A percentile compares a stretch with the other conserved stretches of the same genome.
These are phyloP conservation scores for Gastrophysa polygoni DNA, from an alignment of 2,888 invertebrate species.

Conservation along the genomic window DNA sequence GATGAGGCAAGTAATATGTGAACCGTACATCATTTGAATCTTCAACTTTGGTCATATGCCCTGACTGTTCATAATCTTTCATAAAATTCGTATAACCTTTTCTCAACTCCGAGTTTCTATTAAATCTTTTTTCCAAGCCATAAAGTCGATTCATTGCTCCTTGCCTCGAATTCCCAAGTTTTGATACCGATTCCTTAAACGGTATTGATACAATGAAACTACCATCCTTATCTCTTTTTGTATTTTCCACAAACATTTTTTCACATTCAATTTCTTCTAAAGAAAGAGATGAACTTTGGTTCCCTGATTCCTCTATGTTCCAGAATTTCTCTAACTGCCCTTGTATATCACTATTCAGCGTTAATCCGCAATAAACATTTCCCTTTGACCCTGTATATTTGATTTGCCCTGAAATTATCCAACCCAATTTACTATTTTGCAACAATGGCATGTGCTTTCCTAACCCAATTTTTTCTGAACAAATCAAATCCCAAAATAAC, in stretches of 20 bases:
- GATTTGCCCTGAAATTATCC: not conserved
- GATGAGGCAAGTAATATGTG: conserved; percentile 32
- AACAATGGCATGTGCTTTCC: conserved; percentile 6
- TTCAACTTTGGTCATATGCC: conserved; percentile 25
- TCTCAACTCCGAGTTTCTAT: not conserved
- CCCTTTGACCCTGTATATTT: no score
- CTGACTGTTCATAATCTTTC: conserved; percentile 23
- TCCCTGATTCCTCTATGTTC: no score
- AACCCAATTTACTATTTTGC: no score
- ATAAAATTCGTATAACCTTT: no score
- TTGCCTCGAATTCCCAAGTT: not conserved
- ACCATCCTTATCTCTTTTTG: not conserved
- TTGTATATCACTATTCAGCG: no score
- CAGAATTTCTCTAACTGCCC: conserved; percentile 11
- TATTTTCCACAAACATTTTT: not conserved
- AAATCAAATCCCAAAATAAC: conserved; percentile 19
- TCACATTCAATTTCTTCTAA: no score
- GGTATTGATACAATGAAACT: not conserved
- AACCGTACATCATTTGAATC: not conserved
- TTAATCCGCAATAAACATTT: no score
- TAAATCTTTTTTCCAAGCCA: not conserved
- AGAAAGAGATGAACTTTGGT: no score
- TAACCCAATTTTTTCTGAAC: conserved; percentile 7
- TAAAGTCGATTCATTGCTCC: not conserved
- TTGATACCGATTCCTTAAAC: not conserved